phyloP scores from a whole-genome alignment of 2,797 vertebrate genomes.

The Enteromius fasciolatus region DNA sequence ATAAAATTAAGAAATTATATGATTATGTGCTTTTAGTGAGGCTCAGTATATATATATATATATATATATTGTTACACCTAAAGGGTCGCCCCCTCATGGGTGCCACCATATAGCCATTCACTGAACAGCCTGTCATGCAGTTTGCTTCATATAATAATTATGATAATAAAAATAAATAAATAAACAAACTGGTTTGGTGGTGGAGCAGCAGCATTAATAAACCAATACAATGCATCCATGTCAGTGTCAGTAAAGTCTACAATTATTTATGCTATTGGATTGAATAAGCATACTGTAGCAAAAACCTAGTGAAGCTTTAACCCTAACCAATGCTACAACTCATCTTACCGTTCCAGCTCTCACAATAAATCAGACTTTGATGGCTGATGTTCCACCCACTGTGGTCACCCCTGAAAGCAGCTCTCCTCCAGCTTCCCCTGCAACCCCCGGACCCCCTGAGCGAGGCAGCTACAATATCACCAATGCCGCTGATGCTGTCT shows the following conservation, averaged over 20 bases:
- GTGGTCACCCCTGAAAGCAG: slow-evolving; percentile 60
- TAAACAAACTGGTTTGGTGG: background rate
- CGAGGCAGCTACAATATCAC: slow-evolving; percentile 80
- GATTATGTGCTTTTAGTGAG: background rate
- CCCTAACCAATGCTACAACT: background rate
- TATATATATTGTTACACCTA: background rate
- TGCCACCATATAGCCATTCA: background rate
- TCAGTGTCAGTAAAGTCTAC: background rate
- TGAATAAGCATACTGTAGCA: background rate
- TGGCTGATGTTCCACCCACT: slow-evolving; percentile 66
- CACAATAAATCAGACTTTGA: slow-evolving; percentile 64
- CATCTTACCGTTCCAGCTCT: slow-evolving; percentile 58
- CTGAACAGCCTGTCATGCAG: background rate
- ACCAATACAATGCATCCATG: background rate
- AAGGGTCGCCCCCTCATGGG: background rate
- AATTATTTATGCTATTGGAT: background rate
- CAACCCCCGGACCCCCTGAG: slow-evolving; percentile 71
- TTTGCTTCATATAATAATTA: background rate
- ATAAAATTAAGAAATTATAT: background rate
- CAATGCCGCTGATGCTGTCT: slow-evolving; percentile 66
- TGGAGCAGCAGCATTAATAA: background rate
- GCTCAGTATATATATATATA: background rate
- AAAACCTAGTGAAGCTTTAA: background rate
- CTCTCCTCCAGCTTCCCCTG: slow-evolving; percentile 56
- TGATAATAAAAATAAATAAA: too few relatives aligned